Percentiles rank a stretch among this genome's conserved stretches.
These are phyloP conservation scores for Acronicta alni DNA, from an alignment of 2,888 invertebrate genomes.

Conservation along the genomic window DNA sequence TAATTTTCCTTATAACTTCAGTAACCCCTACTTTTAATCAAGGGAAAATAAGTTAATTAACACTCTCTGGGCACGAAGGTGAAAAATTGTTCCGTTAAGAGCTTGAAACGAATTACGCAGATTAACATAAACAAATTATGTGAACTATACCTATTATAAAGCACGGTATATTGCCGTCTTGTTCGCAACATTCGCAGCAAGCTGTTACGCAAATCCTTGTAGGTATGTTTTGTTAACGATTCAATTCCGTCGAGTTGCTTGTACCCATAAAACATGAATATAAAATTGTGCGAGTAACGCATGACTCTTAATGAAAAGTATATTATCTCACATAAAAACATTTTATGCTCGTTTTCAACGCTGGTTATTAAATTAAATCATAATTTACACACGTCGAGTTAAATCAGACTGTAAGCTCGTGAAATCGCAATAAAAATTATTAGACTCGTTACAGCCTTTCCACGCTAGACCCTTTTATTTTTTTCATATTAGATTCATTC, in stretches of 20 bases:
- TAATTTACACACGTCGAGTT: conserved; percentile 85
- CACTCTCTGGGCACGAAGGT: conserved; percentile 51
- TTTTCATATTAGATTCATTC: conserved; percentile 71
- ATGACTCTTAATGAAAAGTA: conserved; percentile 85
- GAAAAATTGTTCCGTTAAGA: conserved; percentile 59
- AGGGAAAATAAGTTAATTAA: conserved; percentile 58
- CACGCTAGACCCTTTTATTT: conserved; percentile 66
- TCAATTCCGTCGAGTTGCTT: conserved; percentile 70
- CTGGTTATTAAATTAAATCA: conserved; percentile 86
- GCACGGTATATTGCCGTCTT: conserved; percentile 29
- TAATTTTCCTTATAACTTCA: conserved; percentile 47
- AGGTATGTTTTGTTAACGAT: conserved; percentile 68
- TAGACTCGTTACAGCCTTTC: conserved; percentile 76
- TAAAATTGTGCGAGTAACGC: conserved; percentile 78
- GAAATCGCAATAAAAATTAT: conserved; percentile 85
- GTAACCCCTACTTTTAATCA: conserved; percentile 52
- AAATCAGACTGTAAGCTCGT: conserved; percentile 84
- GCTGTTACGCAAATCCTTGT: conserved; percentile 60
- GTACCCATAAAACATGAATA: conserved; percentile 76
- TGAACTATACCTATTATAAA: conserved; percentile 37
- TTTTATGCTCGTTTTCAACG: conserved; percentile 83
- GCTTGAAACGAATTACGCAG: conserved; percentile 47
- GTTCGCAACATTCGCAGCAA: conserved; percentile 46
- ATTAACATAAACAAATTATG: conserved; percentile 49
- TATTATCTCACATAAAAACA: conserved; percentile 87